Base-by-base conservation (phyloP, 2,888 invertebrate species). In the Heliothis peltigera region DNA sequence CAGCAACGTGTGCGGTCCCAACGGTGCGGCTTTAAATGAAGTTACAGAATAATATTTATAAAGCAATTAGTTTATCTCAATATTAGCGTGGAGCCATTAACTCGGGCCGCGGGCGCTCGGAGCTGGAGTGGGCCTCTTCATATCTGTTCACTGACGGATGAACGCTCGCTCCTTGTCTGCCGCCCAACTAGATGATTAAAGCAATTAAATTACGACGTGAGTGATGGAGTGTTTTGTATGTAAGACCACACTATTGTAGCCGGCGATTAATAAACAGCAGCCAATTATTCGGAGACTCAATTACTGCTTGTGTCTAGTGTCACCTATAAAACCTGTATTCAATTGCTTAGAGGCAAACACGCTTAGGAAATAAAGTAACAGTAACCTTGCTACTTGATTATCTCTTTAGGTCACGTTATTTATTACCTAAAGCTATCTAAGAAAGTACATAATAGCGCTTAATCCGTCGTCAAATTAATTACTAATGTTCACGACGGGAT, bases 11-110 rank as follows among this genome's bases (percentile, higher is more conserved):
- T 88, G 89, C 74, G 87, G 89, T 84, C 88, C 74, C 73, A 10
- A 8, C 56, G 70, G 73, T 72, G 75, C 67, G 79, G 77, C 68
- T 76, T 77, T 87, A 88, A 79, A 89, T 87, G 82, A 87, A 89
- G 85, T 86, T 84, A 86, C 80, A 79, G 83, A 85, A 83, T 86
- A 85, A 88, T 88, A 88, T 89, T 89, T 89, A 89, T 87, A 88
- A 87, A 89, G 87, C 88, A 87, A 91, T 91, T 88, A 90, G 87
- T 90, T 92, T 91, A 91, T 90, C 90, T 89, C 80, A 83, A 84
- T 87, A 90, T 87, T 88, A 89, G 84, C 84, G 82, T 79, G 77
- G 80, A 84, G 81, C 85, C 84, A 88, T 91, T 90, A 91, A 84
- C 85, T 82, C 80, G 78, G 65, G 83, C 83, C 81, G 65, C 73